Evolutionary conservation across 2,888 invertebrate species (phyloP), one percentile per base, ranked within the genome.

Genomic region (Schizaphis graminum): DNA sequence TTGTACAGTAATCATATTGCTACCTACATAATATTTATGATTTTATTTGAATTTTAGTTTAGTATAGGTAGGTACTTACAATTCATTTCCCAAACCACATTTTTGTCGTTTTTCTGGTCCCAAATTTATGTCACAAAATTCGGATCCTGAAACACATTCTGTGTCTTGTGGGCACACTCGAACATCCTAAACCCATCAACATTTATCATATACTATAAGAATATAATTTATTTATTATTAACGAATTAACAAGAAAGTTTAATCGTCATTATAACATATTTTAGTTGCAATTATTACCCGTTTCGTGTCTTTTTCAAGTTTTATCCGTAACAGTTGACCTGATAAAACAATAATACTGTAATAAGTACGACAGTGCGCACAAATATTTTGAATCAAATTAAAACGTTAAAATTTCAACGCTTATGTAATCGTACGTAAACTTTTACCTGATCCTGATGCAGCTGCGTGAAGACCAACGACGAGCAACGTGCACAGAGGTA

Each of bases 101-200:
- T 90, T 93, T 41, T 21, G n/a, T 85, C 86, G 41, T 0, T 84
- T 49, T 49, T 7, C 56, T 16, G 90, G 57, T 24, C 13, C 53
- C 61, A 56, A 26, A 35, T 47, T 47, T 10, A 61, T 0, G 28
- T 85, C 85, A 49, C 93, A 93, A 35, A 35, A 35, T 61, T 90
- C 84, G 35, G 7, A 24, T 3, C 49, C 47, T 13, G 90, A 49
- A 57, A 93, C 93, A 28, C 93, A 93, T 35, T 90, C 85, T 7
- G 86, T 28, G 35, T 41, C 41, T 11, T 8, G 47, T 41, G 35
- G 41, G 49, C 93, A 93, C 10, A 26, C 24, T 21, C 56, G n/a
- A n/a, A 47, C 67, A 35, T 7, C 7, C 93, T 93, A 84, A 57
- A 89, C 35, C 26, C 47, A 41, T 67, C 21, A n/a, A 67, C 16